Base-by-base conservation (phyloP, 2,797 vertebrate genomes). In the Moxostoma hubbsi region DNA sequence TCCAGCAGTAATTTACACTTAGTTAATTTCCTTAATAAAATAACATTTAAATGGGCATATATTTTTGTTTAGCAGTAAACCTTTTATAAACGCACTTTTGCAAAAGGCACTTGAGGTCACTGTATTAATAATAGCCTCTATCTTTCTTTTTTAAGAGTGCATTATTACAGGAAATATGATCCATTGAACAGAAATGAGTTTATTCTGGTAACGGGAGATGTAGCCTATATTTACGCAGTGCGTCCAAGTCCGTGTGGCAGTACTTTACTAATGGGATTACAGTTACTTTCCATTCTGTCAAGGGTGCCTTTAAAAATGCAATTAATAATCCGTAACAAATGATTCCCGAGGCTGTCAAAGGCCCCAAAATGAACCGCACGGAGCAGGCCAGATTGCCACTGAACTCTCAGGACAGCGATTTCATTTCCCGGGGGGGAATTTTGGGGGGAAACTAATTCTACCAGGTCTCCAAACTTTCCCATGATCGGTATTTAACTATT, bases 391-490 rank as follows among this genome's bases (percentile, higher is more conserved):
- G 64, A 59, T 66, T 46, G 49, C 64, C 12, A 18, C 24, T 15
- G n/a, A 63, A 71, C 53, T 75, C 72, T 81, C 83, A 61, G 53
- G 77, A 77, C 66, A 51, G 53, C 10, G 53, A 78, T 78, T 77
- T 49, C 58, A 11, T 7, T 54, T 49, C 10, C 54, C 58, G 15
- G 58, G 50, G 70, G 70, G 67, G 76, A 53, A n/a, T n/a, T 77
- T 77, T 46, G 15, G 15, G 5, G n/a, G 59, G 81, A 74, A 75
- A 54, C 15, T 15, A 58, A 83, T 82, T 79, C 62, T 58, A 61
- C 66, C 6, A 71, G 53, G 63, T 77, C 73, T 70, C 55, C 68
- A 79, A 75, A 85, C 76, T 86, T 88, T 88, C 85, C 86, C 84
- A 88, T 85, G 84, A 81, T 84, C 77, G 71, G 74, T 57, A 75